phyloP scores from a whole-genome alignment of 2,888 invertebrate genomes.

The Hypena proboscidalis region DNA sequence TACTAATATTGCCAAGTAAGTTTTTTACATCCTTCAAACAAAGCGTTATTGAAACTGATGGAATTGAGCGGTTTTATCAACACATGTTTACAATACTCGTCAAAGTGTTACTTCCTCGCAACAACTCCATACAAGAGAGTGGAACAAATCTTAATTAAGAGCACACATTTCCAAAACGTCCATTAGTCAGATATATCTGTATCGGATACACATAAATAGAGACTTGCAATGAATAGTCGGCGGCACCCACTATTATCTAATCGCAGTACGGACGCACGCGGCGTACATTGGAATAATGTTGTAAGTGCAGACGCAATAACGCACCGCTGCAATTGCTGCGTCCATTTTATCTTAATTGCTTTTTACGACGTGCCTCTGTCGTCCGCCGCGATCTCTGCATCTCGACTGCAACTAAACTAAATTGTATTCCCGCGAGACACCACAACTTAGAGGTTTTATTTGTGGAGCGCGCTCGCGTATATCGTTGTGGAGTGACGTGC shows the following conservation, averaged over 20 bases:
- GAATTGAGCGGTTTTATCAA: no score
- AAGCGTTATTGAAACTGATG: no score
- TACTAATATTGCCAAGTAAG: no score
- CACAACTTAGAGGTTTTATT: constrained; percentile 29
- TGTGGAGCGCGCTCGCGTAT: constrained; percentile 12
- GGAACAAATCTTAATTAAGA: not conserved
- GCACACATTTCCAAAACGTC: not conserved
- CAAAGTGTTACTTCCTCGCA: no score
- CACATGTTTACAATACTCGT: no score
- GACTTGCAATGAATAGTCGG: constrained; percentile 1
- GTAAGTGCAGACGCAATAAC: constrained; percentile 11
- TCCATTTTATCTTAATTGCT: constrained; percentile 35
- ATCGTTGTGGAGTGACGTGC: constrained; percentile 10
- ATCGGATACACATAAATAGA: constrained; percentile 8
- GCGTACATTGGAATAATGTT: constrained; percentile 8
- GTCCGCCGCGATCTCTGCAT: constrained; percentile 20
- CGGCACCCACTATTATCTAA: constrained; percentile 8
- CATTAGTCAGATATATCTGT: constrained; percentile 7
- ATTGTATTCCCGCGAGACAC: constrained; percentile 10
- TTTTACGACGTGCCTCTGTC: constrained; percentile 25
- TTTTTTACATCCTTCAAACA: no score
- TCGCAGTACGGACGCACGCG: not conserved
- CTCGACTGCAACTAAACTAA: constrained; percentile 22
- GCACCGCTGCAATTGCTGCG: constrained; percentile 19
- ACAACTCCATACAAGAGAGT: not conserved